A percentile compares a stretch with the other conserved stretches of the same genome.
phyloP scores from a whole-genome alignment of 2,113 vertebrate genomes.

The Glareola pratincola region DNA sequence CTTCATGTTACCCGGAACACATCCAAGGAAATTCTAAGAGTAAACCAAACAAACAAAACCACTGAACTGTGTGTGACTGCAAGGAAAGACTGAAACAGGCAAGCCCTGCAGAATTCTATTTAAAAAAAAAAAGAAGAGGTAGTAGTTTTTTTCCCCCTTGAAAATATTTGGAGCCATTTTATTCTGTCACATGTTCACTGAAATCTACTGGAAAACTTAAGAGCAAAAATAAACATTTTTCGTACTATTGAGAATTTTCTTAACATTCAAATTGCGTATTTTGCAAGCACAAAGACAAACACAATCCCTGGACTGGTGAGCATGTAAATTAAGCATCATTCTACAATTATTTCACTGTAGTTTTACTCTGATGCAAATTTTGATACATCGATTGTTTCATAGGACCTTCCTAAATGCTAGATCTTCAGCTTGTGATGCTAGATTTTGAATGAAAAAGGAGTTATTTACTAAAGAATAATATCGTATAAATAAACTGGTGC shows the following conservation, averaged over 20 bases:
- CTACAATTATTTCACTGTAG: background rate
- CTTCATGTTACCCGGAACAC: background rate
- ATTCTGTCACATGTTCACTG: background rate
- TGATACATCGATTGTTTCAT: background rate
- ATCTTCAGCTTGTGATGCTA: background rate
- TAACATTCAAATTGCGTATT: background rate
- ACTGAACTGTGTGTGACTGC: background rate
- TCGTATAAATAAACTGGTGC: background rate
- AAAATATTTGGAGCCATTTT: background rate
- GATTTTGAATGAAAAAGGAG: background rate
- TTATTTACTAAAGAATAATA: background rate
- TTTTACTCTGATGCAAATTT: background rate
- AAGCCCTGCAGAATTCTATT: background rate
- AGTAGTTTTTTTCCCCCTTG: background rate
- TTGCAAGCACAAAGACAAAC: background rate
- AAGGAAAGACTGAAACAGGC: background rate
- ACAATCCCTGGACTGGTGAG: background rate
- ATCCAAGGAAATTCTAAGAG: background rate
- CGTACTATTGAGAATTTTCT: background rate
- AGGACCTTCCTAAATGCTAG: background rate
- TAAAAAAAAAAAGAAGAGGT: background rate
- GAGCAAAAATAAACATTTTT: background rate
- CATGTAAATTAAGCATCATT: background rate
- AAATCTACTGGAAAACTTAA: background rate
- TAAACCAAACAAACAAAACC: background rate